Evolutionary conservation across 2,797 vertebrate genomes (phyloP), one percentile per base, ranked within the genome.

Genomic region (Gephyroberyx darwinii): DNA sequence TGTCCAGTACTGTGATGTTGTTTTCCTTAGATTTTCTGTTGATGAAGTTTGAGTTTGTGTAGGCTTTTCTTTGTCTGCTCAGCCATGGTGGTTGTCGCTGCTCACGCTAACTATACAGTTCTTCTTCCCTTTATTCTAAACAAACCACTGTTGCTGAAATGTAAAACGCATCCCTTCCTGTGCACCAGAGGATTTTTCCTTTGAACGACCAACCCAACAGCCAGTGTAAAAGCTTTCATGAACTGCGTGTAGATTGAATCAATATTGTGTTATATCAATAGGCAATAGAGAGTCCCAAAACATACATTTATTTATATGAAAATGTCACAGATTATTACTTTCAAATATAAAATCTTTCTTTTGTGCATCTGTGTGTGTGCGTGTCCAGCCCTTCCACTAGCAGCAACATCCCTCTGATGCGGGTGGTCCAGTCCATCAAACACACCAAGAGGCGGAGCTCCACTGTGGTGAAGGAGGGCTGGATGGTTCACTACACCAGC

Each of bases 401-500:
- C 92, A 95, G 83, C 84, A 95, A 95, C 90, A 95, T 95, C 85
- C 95, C 95, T 54, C 90, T 95, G 78, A 95, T 95, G 95, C 93
- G 95, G 65, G 94, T 95, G 90, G 95, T 95, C 77, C 94, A 95
- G 90, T 95, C 95, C 64, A 91, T 95, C 83, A 95, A 95, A 87
- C 94, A 95, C 86, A 95, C 93, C 81, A 95, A 95, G 86, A 93
- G 95, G 88, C 89, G 94, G 87, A 95, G 94, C 89, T 94, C 94
- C 85, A 95, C 94, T 43, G 69, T 95, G 86, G 93, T 95, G 77
- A 94, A 92, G 85, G 95, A 95, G 82, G 95, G 95, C 77, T 95
- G 95, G 95, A 95, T 95, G 95, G 95, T 95, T 82, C 95, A 95
- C 88, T 95, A 94, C 89, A 93, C 93, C 33, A 95, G 92, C 89